Percentiles rank a stretch among this genome's conserved stretches.
phyloP scores from a whole-genome alignment of 2,888 invertebrate genomes.

The Cerastoderma edule region DNA sequence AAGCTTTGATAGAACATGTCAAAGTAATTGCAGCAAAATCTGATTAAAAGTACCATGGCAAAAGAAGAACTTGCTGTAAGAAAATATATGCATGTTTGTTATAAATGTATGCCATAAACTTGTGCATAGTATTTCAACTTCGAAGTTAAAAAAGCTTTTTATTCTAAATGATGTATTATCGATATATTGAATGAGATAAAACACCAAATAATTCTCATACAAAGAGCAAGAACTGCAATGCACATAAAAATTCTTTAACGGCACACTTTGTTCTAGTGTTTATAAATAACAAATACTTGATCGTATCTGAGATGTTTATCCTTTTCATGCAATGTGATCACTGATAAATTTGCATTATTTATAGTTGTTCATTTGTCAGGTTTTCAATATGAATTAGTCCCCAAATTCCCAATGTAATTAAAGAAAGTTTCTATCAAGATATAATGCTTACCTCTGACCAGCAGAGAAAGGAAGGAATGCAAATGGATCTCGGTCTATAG shows the following conservation, averaged over 20 bases:
- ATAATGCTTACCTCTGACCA: slow-evolving; percentile 6
- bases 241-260: too few species aligned
- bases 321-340: not conserved
- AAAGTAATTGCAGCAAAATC: not conserved
- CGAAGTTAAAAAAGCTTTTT: too few species aligned
- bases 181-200: too few species aligned
- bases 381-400: not conserved
- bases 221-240: too few species aligned
- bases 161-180: too few species aligned
- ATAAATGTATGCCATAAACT: not conserved
- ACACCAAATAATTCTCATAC: too few species aligned
- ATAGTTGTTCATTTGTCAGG: not conserved
- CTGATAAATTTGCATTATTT: not conserved
- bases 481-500: slow-evolving; percentile 1
- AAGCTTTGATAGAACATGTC: not conserved
- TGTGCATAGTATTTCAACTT: too few species aligned
- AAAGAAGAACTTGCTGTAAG: not conserved
- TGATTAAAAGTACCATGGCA: not conserved
- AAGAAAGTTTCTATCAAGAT: not conserved
- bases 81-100: not conserved
- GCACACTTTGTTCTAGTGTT: too few species aligned
- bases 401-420: not conserved
- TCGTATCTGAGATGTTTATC: not conserved
- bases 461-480: slow-evolving; percentile 13
- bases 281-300: too few species aligned